These are phyloP conservation scores for Conops quadrifasciatus DNA, from an alignment of 2,888 invertebrate species.

Conservation along the genomic window DNA sequence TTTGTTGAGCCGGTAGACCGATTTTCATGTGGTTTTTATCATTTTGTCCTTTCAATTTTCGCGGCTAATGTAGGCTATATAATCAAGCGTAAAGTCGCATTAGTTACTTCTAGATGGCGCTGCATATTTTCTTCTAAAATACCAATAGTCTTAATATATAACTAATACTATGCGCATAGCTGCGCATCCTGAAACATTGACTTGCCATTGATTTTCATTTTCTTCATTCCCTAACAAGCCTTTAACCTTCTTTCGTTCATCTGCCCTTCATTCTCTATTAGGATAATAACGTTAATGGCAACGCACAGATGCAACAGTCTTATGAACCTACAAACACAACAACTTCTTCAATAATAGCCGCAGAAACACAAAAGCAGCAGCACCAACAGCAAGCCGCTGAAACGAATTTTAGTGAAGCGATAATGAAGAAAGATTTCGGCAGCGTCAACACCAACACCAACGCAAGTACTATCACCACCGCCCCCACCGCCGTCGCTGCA, in stretches of 20 bases:
- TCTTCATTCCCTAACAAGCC: slow-evolving; percentile 28
- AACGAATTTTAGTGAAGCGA: slow-evolving; percentile 27
- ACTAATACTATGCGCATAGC: neutral
- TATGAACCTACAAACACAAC: slow-evolving; percentile 40
- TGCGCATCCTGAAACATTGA: neutral
- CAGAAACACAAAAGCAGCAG: slow-evolving; percentile 36
- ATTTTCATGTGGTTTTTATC: no score
- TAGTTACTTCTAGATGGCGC: no score
- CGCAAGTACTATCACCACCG: slow-evolving; percentile 25
- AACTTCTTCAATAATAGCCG: slow-evolving; percentile 37
- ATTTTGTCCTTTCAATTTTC: no score
- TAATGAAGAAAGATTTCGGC: neutral
- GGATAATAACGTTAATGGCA: slow-evolving; percentile 53
- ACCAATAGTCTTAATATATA: no score
- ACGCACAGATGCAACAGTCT: slow-evolving; percentile 43
- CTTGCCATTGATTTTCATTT: no score
- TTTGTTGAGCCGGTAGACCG: no score
- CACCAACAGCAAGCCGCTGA: slow-evolving; percentile 38
- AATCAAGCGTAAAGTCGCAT: no score
- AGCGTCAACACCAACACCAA: neutral
- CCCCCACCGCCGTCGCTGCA: slow-evolving; percentile 36
- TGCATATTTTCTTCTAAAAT: no score
- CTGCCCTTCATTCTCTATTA: slow-evolving; percentile 34
- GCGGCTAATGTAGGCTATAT: no score
- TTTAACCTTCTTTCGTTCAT: slow-evolving; percentile 17